Evolutionary conservation across 2,797 vertebrate genomes (phyloP), one percentile per base, ranked within the genome.

Genomic region (Dromococcyx pavoninus): DNA sequence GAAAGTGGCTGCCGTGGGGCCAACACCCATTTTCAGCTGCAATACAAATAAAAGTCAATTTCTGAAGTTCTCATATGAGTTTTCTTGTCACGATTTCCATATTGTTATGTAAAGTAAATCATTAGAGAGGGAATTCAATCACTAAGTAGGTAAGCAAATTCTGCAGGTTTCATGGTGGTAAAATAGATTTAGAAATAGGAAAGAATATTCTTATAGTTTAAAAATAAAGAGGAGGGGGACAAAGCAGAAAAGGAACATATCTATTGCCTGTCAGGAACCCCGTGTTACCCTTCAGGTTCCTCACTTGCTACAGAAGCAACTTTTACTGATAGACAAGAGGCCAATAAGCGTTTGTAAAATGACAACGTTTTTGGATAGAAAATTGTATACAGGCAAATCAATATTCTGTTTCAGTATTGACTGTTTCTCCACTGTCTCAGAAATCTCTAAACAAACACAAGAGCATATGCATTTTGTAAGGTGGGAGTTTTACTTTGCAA

Each of bases 171-270:
- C 43, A n/a, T 41, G 78, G 81, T 82, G 50, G 48, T 39, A 84
- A 94, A 78, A 88, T 5, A 76, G 48, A 66, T 81, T 91, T 82
- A 70, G 85, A 96, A 98, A 91, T 7, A 74, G n/a, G 32, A 70
- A 83, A 80, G 46, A 75, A 83, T 66, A 86, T 46, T 46, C 43
- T 44, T 46, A 10, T 22, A 21, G 22, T 32, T 58, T 35, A 19
- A 62, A 53, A 67, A 62, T 39, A 15, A 28, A n/a, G 25, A 18
- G 7, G 9, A 7, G 44, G 30, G n/a, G 30, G 17, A 22, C 21
- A 73, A 17, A 22, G 53, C 44, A 54, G 64, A 65, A 69, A 69
- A 41, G 46, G 43, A 86, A 53, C 30, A 13, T 24, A 64, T 69
- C 51, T 87, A 41, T 50, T 88, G 67, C 65, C 91, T 65, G 53